phyloP scores from a whole-genome alignment of 2,888 invertebrate species.

The Trachelus stipa region DNA sequence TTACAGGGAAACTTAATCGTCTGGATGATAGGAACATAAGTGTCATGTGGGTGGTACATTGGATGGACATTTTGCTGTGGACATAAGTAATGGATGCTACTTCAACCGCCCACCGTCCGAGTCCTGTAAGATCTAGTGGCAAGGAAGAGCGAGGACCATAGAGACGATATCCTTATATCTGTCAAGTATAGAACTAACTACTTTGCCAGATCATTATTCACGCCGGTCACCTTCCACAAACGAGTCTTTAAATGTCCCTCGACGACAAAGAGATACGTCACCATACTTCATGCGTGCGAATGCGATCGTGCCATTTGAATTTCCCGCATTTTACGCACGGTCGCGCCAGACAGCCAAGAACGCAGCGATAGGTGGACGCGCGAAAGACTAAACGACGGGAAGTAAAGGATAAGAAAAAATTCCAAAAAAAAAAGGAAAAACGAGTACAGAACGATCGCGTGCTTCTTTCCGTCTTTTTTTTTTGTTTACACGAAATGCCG shows the following conservation, averaged over 20 bases:
- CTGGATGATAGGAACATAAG: neutral
- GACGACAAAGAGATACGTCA: neutral
- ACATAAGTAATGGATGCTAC: conserved; percentile 3
- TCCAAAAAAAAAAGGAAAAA: no score
- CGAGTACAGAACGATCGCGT: no score
- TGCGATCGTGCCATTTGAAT: neutral
- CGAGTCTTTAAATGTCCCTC: neutral
- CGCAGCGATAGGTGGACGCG: no score
- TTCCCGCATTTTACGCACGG: neutral
- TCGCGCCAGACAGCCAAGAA: no score
- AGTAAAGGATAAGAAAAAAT: no score
- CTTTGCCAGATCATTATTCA: conserved; percentile 12
- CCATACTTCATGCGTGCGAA: neutral
- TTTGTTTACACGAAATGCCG: no score
- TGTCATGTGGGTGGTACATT: neutral
- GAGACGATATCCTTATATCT: conserved; percentile 4
- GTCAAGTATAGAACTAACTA: conserved; percentile 11
- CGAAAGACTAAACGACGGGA: no score
- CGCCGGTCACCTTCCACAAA: neutral
- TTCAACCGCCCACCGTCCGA: conserved; percentile 12
- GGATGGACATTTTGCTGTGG: neutral
- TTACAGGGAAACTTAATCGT: neutral
- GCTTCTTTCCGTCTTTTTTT: no score
- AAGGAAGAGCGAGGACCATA: neutral
- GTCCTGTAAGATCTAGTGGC: conserved; percentile 2